Evolutionary conservation across 2,113 vertebrate genomes (phyloP).

Genomic region (Centrocercus urophasianus): DNA sequence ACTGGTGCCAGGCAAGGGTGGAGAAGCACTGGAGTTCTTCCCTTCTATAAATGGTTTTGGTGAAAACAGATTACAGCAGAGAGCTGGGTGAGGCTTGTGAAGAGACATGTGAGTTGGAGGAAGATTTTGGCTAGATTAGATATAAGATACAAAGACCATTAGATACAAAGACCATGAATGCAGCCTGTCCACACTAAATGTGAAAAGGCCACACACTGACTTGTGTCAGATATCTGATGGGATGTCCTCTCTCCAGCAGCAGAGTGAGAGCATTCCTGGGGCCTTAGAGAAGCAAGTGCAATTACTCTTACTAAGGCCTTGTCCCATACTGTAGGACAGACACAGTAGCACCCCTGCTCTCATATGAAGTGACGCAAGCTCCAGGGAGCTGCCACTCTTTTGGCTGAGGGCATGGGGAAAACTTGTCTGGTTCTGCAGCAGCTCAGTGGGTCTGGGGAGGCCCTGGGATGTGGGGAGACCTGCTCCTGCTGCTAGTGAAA

Average conservation of each 20-base stretch:
- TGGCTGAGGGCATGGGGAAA: background rate
- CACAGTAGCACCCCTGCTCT: background rate
- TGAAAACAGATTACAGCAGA: background rate
- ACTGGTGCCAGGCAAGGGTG: background rate
- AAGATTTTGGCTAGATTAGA: background rate
- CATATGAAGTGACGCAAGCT: background rate
- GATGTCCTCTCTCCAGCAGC: background rate
- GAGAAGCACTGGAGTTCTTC: background rate
- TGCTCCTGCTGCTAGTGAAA: background rate
- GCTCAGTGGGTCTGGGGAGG: background rate
- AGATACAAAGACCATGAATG: background rate
- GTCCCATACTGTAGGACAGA: fast-evolving
- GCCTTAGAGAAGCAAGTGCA: background rate
- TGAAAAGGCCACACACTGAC: background rate
- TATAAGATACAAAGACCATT: background rate
- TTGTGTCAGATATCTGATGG: background rate
- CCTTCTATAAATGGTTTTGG: background rate
- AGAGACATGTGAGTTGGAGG: background rate
- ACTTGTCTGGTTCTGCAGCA: background rate
- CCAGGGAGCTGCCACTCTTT: background rate
- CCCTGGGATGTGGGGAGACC: background rate
- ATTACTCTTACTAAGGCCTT: background rate
- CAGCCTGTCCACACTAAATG: background rate
- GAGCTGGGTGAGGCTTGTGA: background rate
- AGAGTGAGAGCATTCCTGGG: background rate